Percentiles rank a stretch among this genome's conserved stretches.
Evolutionary conservation across 2,888 invertebrate genomes (phyloP).

Genomic region (Leucophenga maculata): DNA sequence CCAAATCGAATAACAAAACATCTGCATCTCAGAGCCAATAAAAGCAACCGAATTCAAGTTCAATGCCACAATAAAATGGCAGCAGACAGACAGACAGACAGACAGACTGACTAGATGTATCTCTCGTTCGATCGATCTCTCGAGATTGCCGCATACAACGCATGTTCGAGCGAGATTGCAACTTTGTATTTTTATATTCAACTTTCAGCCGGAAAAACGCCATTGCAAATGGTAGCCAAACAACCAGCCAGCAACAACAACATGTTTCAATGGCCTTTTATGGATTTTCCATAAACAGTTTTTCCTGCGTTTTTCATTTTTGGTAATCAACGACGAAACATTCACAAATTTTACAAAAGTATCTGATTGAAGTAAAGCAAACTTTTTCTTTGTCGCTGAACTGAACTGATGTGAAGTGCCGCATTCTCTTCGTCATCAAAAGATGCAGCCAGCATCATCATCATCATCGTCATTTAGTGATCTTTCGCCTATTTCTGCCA

Average conservation of each 20-base stretch:
- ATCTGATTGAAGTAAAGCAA: neutral
- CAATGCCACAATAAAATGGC: slow-evolving; percentile 54
- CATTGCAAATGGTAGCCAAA: too few relatives aligned
- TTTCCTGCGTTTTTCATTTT: too few relatives aligned
- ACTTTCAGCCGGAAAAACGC: slow-evolving; percentile 3
- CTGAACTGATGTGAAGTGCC: too few relatives aligned
- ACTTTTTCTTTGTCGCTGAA: too few relatives aligned
- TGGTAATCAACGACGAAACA: neutral
- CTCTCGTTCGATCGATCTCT: too few relatives aligned
- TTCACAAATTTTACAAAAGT: neutral
- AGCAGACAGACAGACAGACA: slow-evolving; percentile 56
- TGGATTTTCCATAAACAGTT: slow-evolving; percentile 2
- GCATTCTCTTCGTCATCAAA: too few relatives aligned
- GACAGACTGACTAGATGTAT: neutral
- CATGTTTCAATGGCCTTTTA: slow-evolving; percentile 5
- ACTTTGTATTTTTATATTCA: neutral
- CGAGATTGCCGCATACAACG: neutral
- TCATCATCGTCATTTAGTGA: too few relatives aligned
- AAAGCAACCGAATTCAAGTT: slow-evolving; percentile 52
- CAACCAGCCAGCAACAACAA: neutral
- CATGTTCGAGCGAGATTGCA: too few relatives aligned
- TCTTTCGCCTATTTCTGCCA: too few relatives aligned
- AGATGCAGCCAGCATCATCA: too few relatives aligned
- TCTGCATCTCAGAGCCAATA: neutral
- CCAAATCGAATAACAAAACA: slow-evolving; percentile 29